phyloP scores from a whole-genome alignment of 2,113 vertebrate genomes.

The Ameiurus melas region DNA sequence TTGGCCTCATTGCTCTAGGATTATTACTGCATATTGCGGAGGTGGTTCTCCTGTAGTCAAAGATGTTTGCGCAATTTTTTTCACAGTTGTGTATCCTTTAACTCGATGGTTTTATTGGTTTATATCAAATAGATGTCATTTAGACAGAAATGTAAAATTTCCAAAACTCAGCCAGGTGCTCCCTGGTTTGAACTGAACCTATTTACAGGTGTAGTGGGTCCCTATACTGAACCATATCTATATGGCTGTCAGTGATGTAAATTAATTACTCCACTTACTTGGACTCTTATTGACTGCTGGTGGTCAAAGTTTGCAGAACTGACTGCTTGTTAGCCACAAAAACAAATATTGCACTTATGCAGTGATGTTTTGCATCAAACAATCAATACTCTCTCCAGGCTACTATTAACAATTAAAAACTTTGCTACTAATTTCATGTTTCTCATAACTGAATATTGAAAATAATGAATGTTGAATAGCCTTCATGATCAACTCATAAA shows the following conservation, averaged over 20 bases:
- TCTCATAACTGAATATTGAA: not conserved
- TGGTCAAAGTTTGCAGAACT: not conserved
- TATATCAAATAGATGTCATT: not conserved
- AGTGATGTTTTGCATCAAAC: not conserved
- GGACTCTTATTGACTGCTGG: not conserved
- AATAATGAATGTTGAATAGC: not conserved
- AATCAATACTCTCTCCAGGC: not conserved
- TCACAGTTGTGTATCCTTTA: not conserved
- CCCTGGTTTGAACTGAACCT: not conserved
- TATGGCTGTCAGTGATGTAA: not conserved
- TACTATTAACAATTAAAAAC: not conserved
- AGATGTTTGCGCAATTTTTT: not conserved
- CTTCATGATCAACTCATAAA: not conserved
- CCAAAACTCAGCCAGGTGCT: not conserved
- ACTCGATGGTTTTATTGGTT: not conserved
- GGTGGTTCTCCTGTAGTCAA: not conserved
- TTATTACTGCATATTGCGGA: not conserved
- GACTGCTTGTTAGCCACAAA: not conserved
- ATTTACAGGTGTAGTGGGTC: not conserved
- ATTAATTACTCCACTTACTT: not conserved
- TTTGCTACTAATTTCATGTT: not conserved
- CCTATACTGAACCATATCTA: not conserved
- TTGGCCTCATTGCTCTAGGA: constrained; percentile 4
- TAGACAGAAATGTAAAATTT: not conserved
- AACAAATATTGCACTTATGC: not conserved